Evolutionary conservation across 1,140 invertebrate genomes (phyloP).

Genomic region (Wasmannia auropunctata): DNA sequence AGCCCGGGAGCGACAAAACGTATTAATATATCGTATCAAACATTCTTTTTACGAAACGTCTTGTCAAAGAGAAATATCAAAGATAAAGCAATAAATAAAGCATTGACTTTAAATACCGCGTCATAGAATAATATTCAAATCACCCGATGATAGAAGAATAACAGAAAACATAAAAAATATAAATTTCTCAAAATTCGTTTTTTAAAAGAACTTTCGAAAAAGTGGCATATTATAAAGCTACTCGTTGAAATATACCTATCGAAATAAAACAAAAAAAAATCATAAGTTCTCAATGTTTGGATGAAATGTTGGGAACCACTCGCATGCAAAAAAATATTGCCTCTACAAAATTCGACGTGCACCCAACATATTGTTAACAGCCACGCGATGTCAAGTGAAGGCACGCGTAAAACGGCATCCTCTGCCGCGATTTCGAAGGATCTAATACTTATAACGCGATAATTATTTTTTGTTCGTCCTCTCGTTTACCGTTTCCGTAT

Average conservation of each 20-base stretch:
- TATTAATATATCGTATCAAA: slow-evolving; percentile 10
- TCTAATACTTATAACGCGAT: slow-evolving; percentile 53
- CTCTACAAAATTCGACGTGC: neutral
- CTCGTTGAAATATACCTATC: too few species aligned
- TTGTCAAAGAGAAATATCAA: neutral
- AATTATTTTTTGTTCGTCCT: neutral
- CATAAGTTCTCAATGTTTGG: neutral
- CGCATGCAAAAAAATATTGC: neutral
- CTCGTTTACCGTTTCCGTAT: neutral
- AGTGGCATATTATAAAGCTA: neutral
- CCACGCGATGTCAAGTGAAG: neutral
- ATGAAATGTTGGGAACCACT: neutral
- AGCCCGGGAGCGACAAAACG: neutral
- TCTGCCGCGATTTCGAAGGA: neutral
- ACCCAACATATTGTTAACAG: slow-evolving; percentile 19
- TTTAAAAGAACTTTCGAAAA: neutral
- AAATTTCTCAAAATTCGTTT: neutral
- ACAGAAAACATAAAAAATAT: neutral
- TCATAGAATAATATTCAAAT: neutral
- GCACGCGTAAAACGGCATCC: neutral
- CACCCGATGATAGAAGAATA: neutral
- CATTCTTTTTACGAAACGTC: neutral
- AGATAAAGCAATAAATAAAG: neutral
- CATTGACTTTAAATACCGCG: neutral
- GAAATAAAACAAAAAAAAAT: neutral